Evolutionary conservation across 2,797 vertebrate genomes (phyloP), one percentile per base, ranked within the genome.

Genomic region (Argyrosomus regius): DNA sequence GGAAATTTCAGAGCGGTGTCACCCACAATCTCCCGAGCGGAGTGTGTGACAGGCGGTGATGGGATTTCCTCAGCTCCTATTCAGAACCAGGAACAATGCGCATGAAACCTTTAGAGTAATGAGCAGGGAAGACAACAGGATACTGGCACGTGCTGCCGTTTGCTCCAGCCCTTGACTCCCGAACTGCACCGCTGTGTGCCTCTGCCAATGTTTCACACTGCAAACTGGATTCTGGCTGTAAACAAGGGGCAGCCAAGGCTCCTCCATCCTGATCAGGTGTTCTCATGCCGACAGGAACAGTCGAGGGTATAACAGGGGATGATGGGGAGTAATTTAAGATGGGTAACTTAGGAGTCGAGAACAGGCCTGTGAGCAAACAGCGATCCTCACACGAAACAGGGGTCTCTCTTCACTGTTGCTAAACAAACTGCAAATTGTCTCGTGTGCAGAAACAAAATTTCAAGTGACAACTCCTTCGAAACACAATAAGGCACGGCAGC

Each of bases 401-500:
- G 90, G 85, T 84, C 86, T 89, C 87, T 92, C 90, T 69, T 91
- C 89, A 82, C 81, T 81, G 88, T 75, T 69, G 88, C 91, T 93
- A 92, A 85, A 90, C 83, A 84, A 86, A 87, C 59, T 75, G 83
- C 81, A 87, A 88, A 84, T 80, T 7, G 91, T 92, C 89, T 93
- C 83, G 86, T 87, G 89, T 81, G 91, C 87, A 86, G 90, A 91
- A 92, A 95, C 92, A 91, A 89, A 85, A 88, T 85, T 91, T 92
- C 93, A 94, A 93, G 91, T 86, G 90, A 94, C 88, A 91, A 93
- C 89, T 96, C 95, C 95, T 90, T 91, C 54, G 93, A 93, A 95
- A 96, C 92, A 97, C 96, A 96, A 96, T 94, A 95, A 95, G 96
- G 96, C 90, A 96, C 91, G 94, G 95, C 95, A 96, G 96, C 95